Conservation (phyloP, 2,888 invertebrate genomes). For the Stenichneumon culpator region DNA sequence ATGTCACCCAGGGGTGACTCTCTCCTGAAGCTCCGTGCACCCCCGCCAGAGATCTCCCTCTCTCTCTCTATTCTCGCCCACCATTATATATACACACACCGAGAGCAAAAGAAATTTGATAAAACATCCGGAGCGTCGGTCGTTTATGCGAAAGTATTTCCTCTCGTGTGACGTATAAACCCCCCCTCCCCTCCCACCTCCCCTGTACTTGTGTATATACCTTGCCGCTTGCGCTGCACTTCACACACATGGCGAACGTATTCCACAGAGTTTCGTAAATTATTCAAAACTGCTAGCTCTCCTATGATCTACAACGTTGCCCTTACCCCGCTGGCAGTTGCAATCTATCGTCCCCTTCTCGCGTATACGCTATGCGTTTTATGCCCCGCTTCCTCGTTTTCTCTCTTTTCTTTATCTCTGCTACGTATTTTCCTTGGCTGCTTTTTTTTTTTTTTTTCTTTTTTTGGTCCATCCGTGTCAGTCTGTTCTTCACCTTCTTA, state of each 20-base stretch:
- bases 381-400: conserved; percentile 37
- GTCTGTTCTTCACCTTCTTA: conserved; percentile 29
- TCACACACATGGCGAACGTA: conserved; percentile 55
- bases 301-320: conserved; percentile 76
- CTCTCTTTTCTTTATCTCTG: conserved; percentile 15
- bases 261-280: conserved; percentile 73
- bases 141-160: conserved; percentile 64
- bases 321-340: conserved; percentile 72
- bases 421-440: conserved; percentile 51
- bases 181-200: background rate
- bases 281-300: conserved; percentile 75
- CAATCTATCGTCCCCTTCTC: conserved; percentile 73
- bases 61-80: conserved; percentile 1
- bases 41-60: background rate
- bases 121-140: conserved; percentile 61
- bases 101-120: conserved; percentile 59
- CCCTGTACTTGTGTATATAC: background rate
- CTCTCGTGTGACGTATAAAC: conserved; percentile 34
- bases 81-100: conserved; percentile 28
- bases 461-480: conserved; percentile 40
- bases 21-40: background rate
- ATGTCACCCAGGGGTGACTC: conserved; percentile 51
- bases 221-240: conserved; percentile 40
- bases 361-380: conserved; percentile 41
- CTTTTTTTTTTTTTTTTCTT: conserved; percentile 41